These are phyloP conservation scores for Monoplex corrugatus DNA, from an alignment of 2,888 invertebrate genomes.

Conservation along the genomic window DNA sequence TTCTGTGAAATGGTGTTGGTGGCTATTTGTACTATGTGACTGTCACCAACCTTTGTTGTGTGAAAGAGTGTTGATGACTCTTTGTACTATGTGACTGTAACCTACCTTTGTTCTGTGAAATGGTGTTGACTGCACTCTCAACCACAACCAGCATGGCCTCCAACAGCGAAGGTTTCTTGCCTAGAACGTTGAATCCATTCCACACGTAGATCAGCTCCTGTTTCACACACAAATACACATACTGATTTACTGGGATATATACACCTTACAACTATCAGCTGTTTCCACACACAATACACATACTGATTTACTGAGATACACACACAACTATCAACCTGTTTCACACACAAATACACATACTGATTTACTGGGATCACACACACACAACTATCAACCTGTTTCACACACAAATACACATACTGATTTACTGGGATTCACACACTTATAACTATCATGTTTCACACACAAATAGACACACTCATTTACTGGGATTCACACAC, in stretches of 20 bases:
- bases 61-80: no score
- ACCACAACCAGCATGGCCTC: slow-evolving; percentile 79
- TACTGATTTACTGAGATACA: not conserved
- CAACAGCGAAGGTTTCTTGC: slow-evolving; percentile 85
- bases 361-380: not conserved
- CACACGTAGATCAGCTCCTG: slow-evolving; percentile 94
- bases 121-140: slow-evolving; percentile 79
- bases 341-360: not conserved
- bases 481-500: not conserved
- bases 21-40: no score
- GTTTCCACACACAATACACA: not conserved
- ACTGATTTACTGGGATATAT: not conserved
- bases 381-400: no score
- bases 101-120: slow-evolving; percentile 75
- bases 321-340: not conserved
- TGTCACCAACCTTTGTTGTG: no score
- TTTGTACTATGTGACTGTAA: no score
- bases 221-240: slow-evolving; percentile 54
- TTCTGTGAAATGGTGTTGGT: slow-evolving; percentile 77
- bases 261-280: not conserved
- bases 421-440: no score
- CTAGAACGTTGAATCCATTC: slow-evolving; percentile 93
- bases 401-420: not conserved
- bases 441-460: no score
- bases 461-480: not conserved